Percentiles rank a stretch among this genome's conserved stretches.
phyloP scores from a whole-genome alignment of 2,113 vertebrate genomes.

The Gobiocypris rarus region DNA sequence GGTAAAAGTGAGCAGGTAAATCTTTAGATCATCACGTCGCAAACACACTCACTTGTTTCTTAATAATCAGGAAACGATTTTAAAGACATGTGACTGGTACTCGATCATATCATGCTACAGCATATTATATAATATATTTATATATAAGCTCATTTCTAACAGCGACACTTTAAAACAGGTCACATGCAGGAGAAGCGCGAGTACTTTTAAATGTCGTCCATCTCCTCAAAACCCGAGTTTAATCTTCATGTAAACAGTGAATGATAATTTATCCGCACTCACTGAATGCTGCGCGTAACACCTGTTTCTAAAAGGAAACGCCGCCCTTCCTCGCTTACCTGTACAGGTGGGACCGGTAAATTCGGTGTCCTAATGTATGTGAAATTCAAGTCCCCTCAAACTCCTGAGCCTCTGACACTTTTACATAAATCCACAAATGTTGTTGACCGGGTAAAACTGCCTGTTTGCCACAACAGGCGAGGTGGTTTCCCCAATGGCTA shows the following conservation, averaged over 20 bases:
- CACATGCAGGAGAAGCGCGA: neutral
- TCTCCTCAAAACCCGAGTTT: neutral
- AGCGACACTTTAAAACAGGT: neutral
- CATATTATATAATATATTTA: too few species aligned
- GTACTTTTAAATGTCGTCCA: neutral
- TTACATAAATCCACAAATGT: slow-evolving; percentile 37
- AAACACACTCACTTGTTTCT: neutral
- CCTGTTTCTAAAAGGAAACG: slow-evolving; percentile 3
- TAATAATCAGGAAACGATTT: neutral
- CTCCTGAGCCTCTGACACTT: neutral
- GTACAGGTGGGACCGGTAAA: slow-evolving; percentile 35
- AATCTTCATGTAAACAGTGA: neutral
- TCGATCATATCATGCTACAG: neutral
- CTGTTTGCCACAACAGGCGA: slow-evolving; percentile 6
- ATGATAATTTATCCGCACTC: neutral
- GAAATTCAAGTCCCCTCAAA: neutral
- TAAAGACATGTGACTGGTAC: neutral
- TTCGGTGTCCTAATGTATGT: neutral
- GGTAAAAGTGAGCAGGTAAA: slow-evolving; percentile 3
- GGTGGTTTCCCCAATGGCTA: slow-evolving; percentile 17
- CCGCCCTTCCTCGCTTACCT: slow-evolving; percentile 32
- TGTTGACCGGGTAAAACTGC: neutral
- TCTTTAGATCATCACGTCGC: neutral
- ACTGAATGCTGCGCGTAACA: neutral
- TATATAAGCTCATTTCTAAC: neutral